Evolutionary conservation across 2,888 invertebrate species (phyloP).

Genomic region (Tinea pellionella): DNA sequence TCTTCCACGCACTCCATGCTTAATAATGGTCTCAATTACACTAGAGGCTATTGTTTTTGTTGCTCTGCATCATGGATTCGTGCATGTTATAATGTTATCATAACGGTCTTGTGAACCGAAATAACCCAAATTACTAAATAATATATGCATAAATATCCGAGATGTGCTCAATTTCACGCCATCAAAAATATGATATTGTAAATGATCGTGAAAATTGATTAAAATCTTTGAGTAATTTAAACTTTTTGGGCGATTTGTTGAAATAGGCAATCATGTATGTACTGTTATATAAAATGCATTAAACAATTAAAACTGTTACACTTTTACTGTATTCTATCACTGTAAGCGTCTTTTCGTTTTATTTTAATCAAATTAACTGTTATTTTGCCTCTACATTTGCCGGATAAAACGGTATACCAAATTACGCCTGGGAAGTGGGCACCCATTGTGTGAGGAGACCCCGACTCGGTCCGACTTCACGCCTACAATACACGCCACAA

Average conservation of each 20-base stretch:
- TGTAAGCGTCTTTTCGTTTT: slow-evolving; percentile 26
- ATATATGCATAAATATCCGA: not conserved
- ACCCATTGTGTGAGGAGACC: slow-evolving; percentile 38
- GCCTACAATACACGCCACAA: not conserved
- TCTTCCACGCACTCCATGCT: not conserved
- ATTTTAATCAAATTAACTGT: slow-evolving; percentile 50
- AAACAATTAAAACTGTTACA: slow-evolving; percentile 12
- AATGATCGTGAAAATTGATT: slow-evolving; percentile 1
- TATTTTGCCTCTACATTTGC: slow-evolving; percentile 36
- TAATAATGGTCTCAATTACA: not conserved
- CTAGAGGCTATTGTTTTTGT: slow-evolving; percentile 1
- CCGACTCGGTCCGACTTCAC: not conserved
- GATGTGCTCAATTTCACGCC: not conserved
- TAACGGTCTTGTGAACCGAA: slow-evolving; percentile 10
- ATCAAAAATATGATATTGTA: not conserved
- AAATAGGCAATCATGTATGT: not conserved
- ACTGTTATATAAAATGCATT: slow-evolving; percentile 3
- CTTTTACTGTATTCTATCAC: slow-evolving; percentile 10
- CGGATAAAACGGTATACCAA: slow-evolving; percentile 59
- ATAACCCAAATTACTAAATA: slow-evolving; percentile 6
- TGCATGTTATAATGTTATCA: slow-evolving; percentile 8
- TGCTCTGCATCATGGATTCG: not conserved
- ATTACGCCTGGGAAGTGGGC: slow-evolving; percentile 61
- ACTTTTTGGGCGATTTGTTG: not conserved
- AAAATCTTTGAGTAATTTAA: not conserved